These are phyloP conservation scores for Diabrotica virgifera DNA, from an alignment of 1,140 invertebrate species.

Conservation along the genomic window DNA sequence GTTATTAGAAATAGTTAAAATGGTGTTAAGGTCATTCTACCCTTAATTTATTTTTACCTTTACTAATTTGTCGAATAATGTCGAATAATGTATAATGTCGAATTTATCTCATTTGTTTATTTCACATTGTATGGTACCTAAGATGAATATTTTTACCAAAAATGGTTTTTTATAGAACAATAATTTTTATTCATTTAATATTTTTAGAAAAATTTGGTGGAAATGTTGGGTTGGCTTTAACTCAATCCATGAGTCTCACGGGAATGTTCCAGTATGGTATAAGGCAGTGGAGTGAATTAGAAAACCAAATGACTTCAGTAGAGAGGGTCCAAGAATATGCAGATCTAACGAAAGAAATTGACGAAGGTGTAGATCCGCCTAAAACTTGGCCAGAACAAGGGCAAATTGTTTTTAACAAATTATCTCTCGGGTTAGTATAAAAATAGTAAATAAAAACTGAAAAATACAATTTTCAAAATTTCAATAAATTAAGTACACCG, in stretches of 20 bases:
- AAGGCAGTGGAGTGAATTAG: conserved; percentile 69
- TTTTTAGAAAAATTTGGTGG: conserved; percentile 49
- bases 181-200: neutral
- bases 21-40: too few species aligned
- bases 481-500: conserved; percentile 63
- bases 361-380: conserved; percentile 47
- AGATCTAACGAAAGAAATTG: conserved; percentile 32
- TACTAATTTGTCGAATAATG: too few species aligned
- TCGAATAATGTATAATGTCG: too few species aligned
- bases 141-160: too few species aligned
- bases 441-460: neutral
- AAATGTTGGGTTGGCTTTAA: conserved; percentile 58
- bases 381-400: conserved; percentile 38
- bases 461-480: conserved; percentile 54
- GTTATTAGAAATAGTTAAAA: too few species aligned
- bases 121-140: too few species aligned
- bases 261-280: conserved; percentile 72
- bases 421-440: conserved; percentile 41
- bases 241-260: conserved; percentile 54
- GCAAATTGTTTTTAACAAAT: conserved; percentile 45
- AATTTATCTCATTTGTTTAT: too few species aligned
- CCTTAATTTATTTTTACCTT: too few species aligned
- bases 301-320: conserved; percentile 66
- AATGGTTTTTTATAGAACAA: too few species aligned
- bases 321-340: conserved; percentile 55